Evolutionary conservation across 2,888 invertebrate genomes (phyloP).

Genomic region (Crematogaster levior): DNA sequence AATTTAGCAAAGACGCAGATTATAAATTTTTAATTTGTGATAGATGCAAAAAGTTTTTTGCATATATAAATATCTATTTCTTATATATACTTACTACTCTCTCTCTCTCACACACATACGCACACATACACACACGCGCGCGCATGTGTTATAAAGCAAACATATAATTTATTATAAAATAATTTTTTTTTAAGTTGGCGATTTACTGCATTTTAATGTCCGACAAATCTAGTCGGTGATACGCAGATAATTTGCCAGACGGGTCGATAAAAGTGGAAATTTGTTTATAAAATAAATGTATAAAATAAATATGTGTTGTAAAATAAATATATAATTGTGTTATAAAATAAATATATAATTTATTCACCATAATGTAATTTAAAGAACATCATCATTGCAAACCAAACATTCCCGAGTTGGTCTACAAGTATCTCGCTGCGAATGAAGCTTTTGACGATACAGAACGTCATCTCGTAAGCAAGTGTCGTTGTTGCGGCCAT

Average conservation of each 20-base stretch:
- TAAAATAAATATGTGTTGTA: no score
- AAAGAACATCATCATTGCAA: constrained; percentile 58
- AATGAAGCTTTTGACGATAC: constrained; percentile 23
- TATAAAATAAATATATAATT: background rate
- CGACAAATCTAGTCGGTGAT: no score
- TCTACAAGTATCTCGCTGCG: constrained; percentile 64
- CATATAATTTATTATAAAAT: no score
- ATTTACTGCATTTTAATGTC: no score
- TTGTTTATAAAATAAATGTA: background rate
- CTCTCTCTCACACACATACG: no score
- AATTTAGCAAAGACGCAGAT: background rate
- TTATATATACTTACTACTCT: no score
- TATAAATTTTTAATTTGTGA: background rate
- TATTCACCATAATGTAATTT: constrained; percentile 1
- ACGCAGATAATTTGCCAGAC: no score
- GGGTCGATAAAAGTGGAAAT: background rate
- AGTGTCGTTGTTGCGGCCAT: constrained; percentile 37
- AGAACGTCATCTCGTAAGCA: background rate
- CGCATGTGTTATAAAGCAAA: no score
- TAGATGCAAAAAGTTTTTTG: background rate
- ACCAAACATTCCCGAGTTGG: constrained; percentile 59
- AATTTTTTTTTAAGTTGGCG: no score
- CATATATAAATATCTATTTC: background rate
- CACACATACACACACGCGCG: no score
- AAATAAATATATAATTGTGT: background rate